phyloP scores from a whole-genome alignment of 2,797 vertebrate genomes.

The Sardinella longiceps region DNA sequence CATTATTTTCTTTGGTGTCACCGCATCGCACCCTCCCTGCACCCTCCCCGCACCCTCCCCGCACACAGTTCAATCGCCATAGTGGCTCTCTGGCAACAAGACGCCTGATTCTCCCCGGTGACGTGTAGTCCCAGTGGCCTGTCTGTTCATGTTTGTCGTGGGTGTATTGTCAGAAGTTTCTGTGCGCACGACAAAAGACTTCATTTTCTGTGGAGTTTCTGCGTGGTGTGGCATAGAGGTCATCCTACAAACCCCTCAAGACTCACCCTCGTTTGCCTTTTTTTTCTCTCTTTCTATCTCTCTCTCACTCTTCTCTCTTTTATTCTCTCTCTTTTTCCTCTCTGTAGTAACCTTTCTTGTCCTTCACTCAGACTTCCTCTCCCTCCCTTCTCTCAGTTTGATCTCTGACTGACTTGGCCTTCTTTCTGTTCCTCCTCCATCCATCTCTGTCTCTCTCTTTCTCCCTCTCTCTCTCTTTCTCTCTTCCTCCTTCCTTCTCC shows the following conservation, averaged over 20 bases:
- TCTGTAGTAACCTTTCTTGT: neutral
- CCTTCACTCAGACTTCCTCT: neutral
- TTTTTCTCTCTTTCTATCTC: neutral
- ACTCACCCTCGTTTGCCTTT: neutral
- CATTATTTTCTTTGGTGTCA: neutral
- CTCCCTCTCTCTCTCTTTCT: neutral
- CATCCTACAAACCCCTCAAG: neutral
- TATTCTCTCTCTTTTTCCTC: no score
- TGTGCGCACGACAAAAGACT: neutral
- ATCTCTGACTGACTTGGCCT: neutral
- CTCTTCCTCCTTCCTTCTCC: neutral
- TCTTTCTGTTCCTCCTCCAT: neutral
- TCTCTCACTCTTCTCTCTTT: no score
- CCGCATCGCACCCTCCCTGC: neutral
- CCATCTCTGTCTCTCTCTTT: neutral
- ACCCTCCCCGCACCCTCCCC: neutral
- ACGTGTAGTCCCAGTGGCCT: neutral
- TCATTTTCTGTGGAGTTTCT: neutral
- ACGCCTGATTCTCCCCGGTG: constrained; percentile 3
- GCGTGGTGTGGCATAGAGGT: neutral
- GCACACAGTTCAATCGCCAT: no score
- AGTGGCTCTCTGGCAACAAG: neutral
- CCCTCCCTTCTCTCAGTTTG: neutral
- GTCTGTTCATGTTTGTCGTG: constrained; percentile 30
- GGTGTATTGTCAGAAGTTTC: constrained; percentile 18